A percentile compares a stretch with the other conserved stretches of the same genome.
phyloP scores from a whole-genome alignment of 2,113 vertebrate genomes.

The Gracilinanus agilis region DNA sequence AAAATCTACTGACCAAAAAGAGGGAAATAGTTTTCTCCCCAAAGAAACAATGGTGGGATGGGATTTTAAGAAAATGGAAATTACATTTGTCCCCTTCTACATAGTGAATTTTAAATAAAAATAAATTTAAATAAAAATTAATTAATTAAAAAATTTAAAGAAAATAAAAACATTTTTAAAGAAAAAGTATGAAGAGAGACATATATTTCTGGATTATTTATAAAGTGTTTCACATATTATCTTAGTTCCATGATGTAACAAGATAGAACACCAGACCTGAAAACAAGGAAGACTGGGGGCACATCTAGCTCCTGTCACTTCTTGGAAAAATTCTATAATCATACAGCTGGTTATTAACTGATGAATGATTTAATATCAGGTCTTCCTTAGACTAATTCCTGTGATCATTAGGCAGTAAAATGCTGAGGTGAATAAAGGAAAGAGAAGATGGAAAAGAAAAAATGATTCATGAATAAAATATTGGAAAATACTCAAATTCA shows the following conservation, averaged over 20 bases:
- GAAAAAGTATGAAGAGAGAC: not conserved
- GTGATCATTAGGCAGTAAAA: not conserved
- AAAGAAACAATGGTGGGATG: not conserved
- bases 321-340: not conserved
- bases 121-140: no score
- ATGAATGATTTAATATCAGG: not conserved
- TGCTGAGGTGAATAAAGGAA: not conserved
- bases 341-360: not conserved
- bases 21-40: not conserved
- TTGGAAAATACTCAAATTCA: not conserved
- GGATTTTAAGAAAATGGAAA: not conserved
- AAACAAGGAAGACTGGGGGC: not conserved
- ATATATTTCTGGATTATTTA: not conserved
- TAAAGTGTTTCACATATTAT: not conserved
- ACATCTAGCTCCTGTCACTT: not conserved
- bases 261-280: accelerated
- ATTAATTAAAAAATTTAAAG: no score
- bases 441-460: not conserved
- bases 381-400: not conserved
- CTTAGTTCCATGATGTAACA: not conserved
- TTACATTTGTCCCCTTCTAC: not conserved
- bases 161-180: no score
- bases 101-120: not conserved
- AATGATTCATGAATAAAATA: not conserved
- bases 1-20: not conserved